phyloP scores from a whole-genome alignment of 1,140 invertebrate genomes.

The Cydia pomonella region DNA sequence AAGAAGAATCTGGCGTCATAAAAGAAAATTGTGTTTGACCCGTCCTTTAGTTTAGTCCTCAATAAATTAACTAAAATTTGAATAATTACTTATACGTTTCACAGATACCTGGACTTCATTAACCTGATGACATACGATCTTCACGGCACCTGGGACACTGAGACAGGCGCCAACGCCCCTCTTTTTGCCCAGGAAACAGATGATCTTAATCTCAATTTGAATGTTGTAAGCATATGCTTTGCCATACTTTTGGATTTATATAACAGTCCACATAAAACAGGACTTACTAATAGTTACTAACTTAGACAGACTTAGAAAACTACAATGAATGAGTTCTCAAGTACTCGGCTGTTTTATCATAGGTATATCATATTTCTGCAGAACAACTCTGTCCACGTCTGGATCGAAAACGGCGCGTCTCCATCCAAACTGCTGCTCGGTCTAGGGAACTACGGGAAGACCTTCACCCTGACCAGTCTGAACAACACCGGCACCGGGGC shows the following conservation, averaged over 20 bases:
- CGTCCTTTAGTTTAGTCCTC: too few relatives aligned
- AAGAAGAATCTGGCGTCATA: too few relatives aligned
- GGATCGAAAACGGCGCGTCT: slow-evolving; percentile 71
- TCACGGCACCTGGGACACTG: background rate
- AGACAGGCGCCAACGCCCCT: background rate
- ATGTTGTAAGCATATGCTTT: background rate
- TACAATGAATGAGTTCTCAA: too few relatives aligned
- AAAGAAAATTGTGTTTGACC: too few relatives aligned
- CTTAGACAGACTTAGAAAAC: too few relatives aligned
- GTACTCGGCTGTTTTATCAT: too few relatives aligned
- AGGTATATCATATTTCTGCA: slow-evolving; percentile 27
- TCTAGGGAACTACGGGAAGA: slow-evolving; percentile 81
- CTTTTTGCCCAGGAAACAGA: background rate
- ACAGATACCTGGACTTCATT: background rate
- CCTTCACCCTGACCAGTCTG: slow-evolving; percentile 73
- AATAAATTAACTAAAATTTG: background rate
- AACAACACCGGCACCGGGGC: slow-evolving; percentile 70
- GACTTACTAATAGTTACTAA: too few relatives aligned
- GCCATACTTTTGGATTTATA: too few relatives aligned
- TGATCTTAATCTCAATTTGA: background rate
- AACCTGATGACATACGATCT: background rate
- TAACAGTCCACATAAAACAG: too few relatives aligned
- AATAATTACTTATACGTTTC: background rate
- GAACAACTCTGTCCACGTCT: slow-evolving; percentile 52
- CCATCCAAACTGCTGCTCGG: slow-evolving; percentile 82